A percentile compares a stretch with the other conserved stretches of the same genome.
phyloP scores from a whole-genome alignment of 2,888 invertebrate genomes.

The Hypercompe scribonia region DNA sequence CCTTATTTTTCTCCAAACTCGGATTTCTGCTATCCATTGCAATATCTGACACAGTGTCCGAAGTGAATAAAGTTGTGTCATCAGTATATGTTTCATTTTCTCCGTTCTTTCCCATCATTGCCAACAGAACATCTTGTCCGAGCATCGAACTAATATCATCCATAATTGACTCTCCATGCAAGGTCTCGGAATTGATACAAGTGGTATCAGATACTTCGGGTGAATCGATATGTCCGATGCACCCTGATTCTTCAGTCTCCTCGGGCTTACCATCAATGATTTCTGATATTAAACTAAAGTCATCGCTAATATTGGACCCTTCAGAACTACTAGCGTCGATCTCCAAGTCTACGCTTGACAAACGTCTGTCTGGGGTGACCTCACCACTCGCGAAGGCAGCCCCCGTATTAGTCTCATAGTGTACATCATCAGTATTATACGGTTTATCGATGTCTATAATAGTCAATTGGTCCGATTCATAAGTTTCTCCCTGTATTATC shows the following conservation, averaged over 20 bases:
- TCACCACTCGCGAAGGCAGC: conserved; percentile 76
- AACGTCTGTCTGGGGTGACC: conserved; percentile 76
- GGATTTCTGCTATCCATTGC: conserved; percentile 84
- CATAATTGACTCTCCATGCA: conserved; percentile 92
- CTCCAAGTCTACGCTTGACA: conserved; percentile 78
- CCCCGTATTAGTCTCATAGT: conserved; percentile 72
- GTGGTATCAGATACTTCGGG: conserved; percentile 93
- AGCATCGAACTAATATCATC: conserved; percentile 92
- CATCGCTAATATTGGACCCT: conserved; percentile 89
- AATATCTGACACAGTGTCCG: conserved; percentile 84
- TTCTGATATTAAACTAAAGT: conserved; percentile 90
- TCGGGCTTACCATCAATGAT: conserved; percentile 86
- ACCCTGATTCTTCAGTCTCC: conserved; percentile 79
- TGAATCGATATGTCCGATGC: conserved; percentile 93
- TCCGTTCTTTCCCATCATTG: conserved; percentile 88
- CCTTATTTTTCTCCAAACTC: conserved; percentile 86
- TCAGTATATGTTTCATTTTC: conserved; percentile 90
- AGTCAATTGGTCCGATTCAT: conserved; percentile 88
- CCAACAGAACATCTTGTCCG: conserved; percentile 89
- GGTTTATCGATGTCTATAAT: conserved; percentile 89
- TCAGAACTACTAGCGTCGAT: conserved; percentile 88
- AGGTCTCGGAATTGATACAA: conserved; percentile 89
- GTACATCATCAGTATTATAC: conserved; percentile 81
- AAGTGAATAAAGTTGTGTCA: conserved; percentile 89
- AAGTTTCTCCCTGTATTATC: conserved; percentile 83